Conservation (phyloP, 2,113 vertebrate genomes). For the Melanostigma gelatinosum region DNA sequence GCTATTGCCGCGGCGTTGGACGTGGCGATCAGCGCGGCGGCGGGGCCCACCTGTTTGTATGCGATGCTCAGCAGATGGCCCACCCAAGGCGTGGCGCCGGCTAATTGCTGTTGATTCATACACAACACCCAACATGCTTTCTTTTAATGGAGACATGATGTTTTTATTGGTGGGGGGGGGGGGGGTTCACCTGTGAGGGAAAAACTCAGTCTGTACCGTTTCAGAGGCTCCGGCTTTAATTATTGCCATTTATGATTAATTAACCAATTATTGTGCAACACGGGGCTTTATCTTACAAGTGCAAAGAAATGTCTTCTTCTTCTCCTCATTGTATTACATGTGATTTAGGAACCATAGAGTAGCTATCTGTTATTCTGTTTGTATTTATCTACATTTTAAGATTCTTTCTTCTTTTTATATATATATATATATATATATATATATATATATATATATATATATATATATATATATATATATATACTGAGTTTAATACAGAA, state of each 20-base stretch:
- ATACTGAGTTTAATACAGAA: neutral
- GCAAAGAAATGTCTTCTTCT: neutral
- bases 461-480: no score
- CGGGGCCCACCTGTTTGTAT: conserved; percentile 71
- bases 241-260: conserved; percentile 15
- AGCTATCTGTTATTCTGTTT: neutral
- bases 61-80: conserved; percentile 70
- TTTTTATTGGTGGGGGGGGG: conserved; percentile 19
- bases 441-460: no score
- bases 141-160: conserved; percentile 48
- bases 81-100: conserved; percentile 49
- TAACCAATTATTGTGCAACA: neutral
- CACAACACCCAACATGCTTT: conserved; percentile 56
- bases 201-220: neutral
- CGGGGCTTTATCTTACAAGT: neutral
- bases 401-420: no score
- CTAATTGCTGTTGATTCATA: conserved; percentile 75
- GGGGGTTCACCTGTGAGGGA: conserved; percentile 22
- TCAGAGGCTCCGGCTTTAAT: conserved; percentile 10
- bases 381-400: neutral
- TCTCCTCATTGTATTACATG: neutral
- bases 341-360: neutral
- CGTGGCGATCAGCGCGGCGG: conserved; percentile 41
- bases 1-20: conserved; percentile 1
- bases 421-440: no score